Evolutionary conservation across 2,797 vertebrate species (phyloP).

Genomic region (Myotis vivesi): DNA sequence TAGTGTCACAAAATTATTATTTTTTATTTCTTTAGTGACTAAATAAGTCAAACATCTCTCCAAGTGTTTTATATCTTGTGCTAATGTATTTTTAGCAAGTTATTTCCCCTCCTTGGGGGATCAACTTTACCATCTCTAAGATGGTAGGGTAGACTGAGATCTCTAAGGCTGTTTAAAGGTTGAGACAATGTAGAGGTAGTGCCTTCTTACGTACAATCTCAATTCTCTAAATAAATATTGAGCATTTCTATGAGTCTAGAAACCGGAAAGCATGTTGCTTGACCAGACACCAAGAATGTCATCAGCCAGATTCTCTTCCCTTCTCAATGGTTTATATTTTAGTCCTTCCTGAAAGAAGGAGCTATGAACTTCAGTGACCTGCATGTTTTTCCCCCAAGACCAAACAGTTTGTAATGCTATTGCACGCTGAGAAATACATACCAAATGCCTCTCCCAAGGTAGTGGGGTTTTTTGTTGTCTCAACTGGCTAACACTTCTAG

Average conservation of each 20-base stretch:
- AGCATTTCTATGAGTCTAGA: background rate
- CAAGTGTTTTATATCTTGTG: background rate
- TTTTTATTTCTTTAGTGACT: background rate
- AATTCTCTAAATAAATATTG: background rate
- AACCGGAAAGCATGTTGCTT: background rate
- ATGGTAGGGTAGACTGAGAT: background rate
- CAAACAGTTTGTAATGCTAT: background rate
- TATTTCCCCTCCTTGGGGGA: background rate
- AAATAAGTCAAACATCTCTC: background rate
- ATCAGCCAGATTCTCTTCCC: background rate
- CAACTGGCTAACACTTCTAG: background rate
- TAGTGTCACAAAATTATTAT: background rate
- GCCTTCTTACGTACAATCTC: background rate
- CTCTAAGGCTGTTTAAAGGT: background rate
- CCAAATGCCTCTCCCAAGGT: background rate
- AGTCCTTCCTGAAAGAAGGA: background rate
- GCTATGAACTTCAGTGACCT: background rate
- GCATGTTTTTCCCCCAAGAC: background rate
- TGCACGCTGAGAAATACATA: background rate
- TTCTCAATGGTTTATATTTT: background rate
- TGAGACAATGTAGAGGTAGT: background rate
- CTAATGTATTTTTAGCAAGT: background rate
- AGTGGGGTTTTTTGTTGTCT: background rate
- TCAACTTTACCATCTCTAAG: background rate
- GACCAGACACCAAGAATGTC: background rate